Evolutionary conservation across 2,797 vertebrate genomes (phyloP).

Genomic region (Pseudotriccus pelzelni): DNA sequence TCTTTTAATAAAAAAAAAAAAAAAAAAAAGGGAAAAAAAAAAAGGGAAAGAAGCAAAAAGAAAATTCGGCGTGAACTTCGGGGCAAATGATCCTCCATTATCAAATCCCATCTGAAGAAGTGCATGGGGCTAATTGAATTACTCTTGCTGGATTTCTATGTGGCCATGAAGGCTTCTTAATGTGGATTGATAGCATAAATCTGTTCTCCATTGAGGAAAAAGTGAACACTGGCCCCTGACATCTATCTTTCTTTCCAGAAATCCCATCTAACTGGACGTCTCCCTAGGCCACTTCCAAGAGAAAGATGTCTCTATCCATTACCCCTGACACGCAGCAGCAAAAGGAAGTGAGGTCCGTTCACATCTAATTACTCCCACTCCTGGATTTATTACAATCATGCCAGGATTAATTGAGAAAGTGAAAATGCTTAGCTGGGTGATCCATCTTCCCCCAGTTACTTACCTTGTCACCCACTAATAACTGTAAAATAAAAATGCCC

Average conservation of each 20-base stretch:
- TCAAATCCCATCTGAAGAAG: constrained; percentile 1
- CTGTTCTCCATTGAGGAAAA: background rate
- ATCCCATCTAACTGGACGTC: background rate
- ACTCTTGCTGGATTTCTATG: background rate
- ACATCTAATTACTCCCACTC: constrained; percentile 53
- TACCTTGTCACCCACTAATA: constrained; percentile 65
- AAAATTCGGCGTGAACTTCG: background rate
- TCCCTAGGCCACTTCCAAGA: constrained; percentile 10
- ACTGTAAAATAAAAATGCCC: constrained; percentile 54
- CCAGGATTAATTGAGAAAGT: constrained; percentile 70
- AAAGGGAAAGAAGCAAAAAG: background rate
- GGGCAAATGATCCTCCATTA: background rate
- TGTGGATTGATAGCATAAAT: constrained; percentile 32
- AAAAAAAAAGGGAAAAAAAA: fast-evolving
- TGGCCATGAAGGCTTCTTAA: constrained; percentile 20
- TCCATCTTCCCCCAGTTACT: constrained; percentile 60
- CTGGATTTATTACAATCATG: constrained; percentile 62
- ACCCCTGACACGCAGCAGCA: constrained; percentile 1
- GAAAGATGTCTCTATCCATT: constrained; percentile 53
- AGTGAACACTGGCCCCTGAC: background rate
- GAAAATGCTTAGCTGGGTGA: constrained; percentile 60
- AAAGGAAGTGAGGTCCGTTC: constrained; percentile 18
- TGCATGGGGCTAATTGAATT: background rate
- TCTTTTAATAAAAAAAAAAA: background rate
- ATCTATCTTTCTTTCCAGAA: constrained; percentile 23